Evolutionary conservation across 2,888 invertebrate genomes (phyloP).

Genomic region (Strigamia maritima): DNA sequence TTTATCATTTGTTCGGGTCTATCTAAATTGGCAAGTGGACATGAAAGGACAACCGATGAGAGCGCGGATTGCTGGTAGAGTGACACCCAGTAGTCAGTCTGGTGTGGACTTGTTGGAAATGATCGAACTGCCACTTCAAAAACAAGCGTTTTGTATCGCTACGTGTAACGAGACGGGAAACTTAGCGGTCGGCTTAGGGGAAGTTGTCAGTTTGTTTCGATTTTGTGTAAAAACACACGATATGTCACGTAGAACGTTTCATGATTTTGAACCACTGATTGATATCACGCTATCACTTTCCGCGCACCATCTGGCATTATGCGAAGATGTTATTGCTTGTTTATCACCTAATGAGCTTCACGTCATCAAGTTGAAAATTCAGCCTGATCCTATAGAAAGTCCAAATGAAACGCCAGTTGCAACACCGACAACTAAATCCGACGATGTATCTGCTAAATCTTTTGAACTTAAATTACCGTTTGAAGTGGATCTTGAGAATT

Average conservation of each 20-base stretch:
- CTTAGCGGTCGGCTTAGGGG: conserved; percentile 54
- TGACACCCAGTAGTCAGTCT: conserved; percentile 66
- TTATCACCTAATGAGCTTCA: conserved; percentile 63
- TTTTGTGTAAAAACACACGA: conserved; percentile 66
- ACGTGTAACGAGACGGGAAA: conserved; percentile 50
- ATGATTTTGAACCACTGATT: conserved; percentile 68
- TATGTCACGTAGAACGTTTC: conserved; percentile 64
- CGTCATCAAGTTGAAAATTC: conserved; percentile 49
- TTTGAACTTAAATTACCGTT: background rate
- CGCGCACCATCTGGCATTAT: conserved; percentile 61
- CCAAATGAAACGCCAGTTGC: conserved; percentile 1
- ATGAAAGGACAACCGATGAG: conserved; percentile 57
- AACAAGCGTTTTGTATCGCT: conserved; percentile 55
- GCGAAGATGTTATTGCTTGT: conserved; percentile 67
- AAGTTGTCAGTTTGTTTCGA: conserved; percentile 59
- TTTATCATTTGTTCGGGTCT: conserved; percentile 63
- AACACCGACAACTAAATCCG: background rate
- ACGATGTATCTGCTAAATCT: background rate
- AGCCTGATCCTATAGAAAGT: background rate
- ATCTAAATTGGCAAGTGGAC: conserved; percentile 68
- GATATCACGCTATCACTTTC: conserved; percentile 64
- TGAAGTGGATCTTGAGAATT: conserved; percentile 38
- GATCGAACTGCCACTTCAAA: conserved; percentile 67
- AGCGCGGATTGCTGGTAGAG: conserved; percentile 69
- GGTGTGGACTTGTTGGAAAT: conserved; percentile 63